A percentile compares a stretch with the other conserved stretches of the same genome.
Conservation (phyloP, 2,797 vertebrate genomes). For the Phataginus tetradactyla region DNA sequence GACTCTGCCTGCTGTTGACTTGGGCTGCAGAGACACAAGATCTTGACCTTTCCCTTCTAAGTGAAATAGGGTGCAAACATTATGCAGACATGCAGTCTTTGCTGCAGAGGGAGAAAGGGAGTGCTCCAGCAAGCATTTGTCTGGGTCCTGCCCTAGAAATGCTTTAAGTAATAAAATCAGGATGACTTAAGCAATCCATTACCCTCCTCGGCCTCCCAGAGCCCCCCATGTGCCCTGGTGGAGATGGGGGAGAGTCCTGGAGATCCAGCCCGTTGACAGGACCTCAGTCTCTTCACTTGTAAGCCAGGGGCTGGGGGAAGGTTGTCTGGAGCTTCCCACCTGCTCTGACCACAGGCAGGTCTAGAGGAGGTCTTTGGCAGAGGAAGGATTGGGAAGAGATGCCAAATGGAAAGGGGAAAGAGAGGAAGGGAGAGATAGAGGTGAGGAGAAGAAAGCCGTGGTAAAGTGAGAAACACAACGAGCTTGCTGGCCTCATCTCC, state of each 20-base stretch:
- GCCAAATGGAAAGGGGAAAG: background rate
- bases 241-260: background rate
- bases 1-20: background rate
- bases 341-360: background rate
- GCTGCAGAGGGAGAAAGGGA: conserved; percentile 30
- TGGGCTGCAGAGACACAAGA: background rate
- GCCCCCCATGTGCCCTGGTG: background rate
- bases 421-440: background rate
- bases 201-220: conserved; percentile 4
- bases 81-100: conserved; percentile 58
- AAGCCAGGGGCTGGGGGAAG: background rate
- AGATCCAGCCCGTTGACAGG: background rate
- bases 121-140: background rate
- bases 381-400: background rate
- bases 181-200: conserved; percentile 57
- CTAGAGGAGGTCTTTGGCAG: background rate
- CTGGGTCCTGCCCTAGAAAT: conserved; percentile 71
- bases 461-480: background rate
- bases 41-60: conserved; percentile 62
- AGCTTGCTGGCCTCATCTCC: background rate
- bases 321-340: background rate
- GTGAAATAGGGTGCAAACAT: conserved; percentile 22
- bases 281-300: background rate
- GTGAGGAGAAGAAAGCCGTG: background rate
- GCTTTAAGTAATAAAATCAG: conserved; percentile 73